Evolutionary conservation across 2,888 invertebrate species (phyloP).

Genomic region (Scaptomyza cyrtandrae): DNA sequence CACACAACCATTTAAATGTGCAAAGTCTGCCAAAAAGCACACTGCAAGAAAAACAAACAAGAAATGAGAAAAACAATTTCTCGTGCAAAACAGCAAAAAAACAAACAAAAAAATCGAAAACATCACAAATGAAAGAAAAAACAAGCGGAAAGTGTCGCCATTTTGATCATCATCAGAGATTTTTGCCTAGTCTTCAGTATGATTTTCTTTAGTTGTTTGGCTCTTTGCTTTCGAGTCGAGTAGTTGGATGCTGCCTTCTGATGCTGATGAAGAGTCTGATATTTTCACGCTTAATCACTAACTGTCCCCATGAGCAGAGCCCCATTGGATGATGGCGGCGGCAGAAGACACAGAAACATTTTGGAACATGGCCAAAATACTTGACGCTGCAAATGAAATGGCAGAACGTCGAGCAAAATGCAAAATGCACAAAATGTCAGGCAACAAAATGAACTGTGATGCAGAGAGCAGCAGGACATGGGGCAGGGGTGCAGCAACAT

Average conservation of each 20-base stretch:
- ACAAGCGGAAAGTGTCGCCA: constrained; percentile 65
- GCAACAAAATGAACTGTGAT: neutral
- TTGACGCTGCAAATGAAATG: constrained; percentile 80
- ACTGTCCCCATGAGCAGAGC: constrained; percentile 69
- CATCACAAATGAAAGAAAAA: constrained; percentile 42
- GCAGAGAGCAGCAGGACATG: neutral
- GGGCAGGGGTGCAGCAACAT: constrained; percentile 3
- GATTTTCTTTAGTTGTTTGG: constrained; percentile 8
- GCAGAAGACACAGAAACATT: constrained; percentile 65
- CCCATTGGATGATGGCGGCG: constrained; percentile 51
- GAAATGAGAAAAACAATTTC: constrained; percentile 28
- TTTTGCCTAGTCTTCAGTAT: constrained; percentile 29
- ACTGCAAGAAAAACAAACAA: constrained; percentile 36
- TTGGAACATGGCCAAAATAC: constrained; percentile 75
- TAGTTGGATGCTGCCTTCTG: constrained; percentile 34
- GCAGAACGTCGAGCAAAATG: constrained; percentile 67
- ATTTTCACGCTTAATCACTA: constrained; percentile 83
- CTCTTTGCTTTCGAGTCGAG: constrained; percentile 13
- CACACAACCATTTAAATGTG: constrained; percentile 41
- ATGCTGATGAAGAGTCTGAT: constrained; percentile 68
- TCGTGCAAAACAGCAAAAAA: constrained; percentile 15
- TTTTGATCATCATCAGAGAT: constrained; percentile 34
- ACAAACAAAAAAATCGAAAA: constrained; percentile 7
- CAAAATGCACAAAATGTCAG: constrained; percentile 69
- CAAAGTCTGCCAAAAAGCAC: constrained; percentile 38